Base-by-base conservation (phyloP, 2,888 invertebrate genomes). In the Piscicola geometra region DNA sequence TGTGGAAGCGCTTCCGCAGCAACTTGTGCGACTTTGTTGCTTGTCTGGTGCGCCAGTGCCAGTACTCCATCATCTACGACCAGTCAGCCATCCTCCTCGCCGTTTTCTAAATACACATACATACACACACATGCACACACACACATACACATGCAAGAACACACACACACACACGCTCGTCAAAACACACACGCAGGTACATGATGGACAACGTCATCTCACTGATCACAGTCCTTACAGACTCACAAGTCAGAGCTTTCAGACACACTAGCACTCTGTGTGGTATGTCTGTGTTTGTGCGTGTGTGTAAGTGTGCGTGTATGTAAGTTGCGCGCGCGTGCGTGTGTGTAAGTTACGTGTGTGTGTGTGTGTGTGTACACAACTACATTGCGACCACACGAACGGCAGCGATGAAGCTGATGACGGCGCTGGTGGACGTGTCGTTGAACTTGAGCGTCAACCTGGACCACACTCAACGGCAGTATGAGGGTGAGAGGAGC, bases 121-220 rank as follows among this genome's bases (percentile, higher is more conserved):
- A 41, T 5, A 41, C 41, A 15, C 41, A 41, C n/a, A n/a, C n/a
- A n/a, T n/a, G n/a, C n/a, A n/a, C n/a, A n/a, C n/a, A 47, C 9
- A 15, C 50, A 47, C 9, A 47, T 47, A 9, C 9, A 15, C 12
- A 47, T 9, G 50, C 21, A 15, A 47, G 9, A 47, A 47, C 9
- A 47, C 50, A 47, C 9, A 47, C 41, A 41, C n/a, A 56, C 25
- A 56, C 60, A 56, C 60, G n/a, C 60, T 15, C n/a, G n/a, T 15
- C 5, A 5, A 41, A 5, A 41, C 15, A 41, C 41, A 56, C 60
- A 18, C 15, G 21, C 60, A 56, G 60, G 60, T 96, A 94, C 86
- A 88, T 99, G 79, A 98, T 99, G 96, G 99, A 99, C 86, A 96
- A 95, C 85, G 92, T 99, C 15, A 97, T 99, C 82, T 97, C 98